Evolutionary conservation across 2,888 invertebrate species (phyloP).

Genomic region (Ctena decussata): DNA sequence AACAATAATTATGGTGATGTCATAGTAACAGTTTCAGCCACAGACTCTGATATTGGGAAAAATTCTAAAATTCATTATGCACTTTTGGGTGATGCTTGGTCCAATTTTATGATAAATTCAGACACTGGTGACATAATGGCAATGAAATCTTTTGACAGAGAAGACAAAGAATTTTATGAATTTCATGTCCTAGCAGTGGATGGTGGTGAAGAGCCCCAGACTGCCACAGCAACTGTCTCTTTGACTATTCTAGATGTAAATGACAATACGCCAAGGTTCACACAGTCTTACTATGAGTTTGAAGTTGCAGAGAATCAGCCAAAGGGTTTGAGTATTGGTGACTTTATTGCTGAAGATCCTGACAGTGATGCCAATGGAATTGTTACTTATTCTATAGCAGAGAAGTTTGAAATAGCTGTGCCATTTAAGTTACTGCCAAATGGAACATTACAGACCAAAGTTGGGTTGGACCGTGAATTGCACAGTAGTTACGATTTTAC

Average conservation of each 20-base stretch:
- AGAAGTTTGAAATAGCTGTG: slow-evolving; percentile 43
- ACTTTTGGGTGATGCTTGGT: slow-evolving; percentile 68
- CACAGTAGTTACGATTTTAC: slow-evolving; percentile 72
- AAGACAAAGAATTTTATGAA: slow-evolving; percentile 66
- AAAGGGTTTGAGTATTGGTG: slow-evolving; percentile 65
- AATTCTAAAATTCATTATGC: slow-evolving; percentile 75
- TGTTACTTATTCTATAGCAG: slow-evolving; percentile 66
- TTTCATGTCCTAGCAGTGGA: slow-evolving; percentile 78
- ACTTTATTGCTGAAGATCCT: slow-evolving; percentile 72
- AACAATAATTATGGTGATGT: slow-evolving; percentile 78
- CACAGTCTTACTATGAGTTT: slow-evolving; percentile 69
- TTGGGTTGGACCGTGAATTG: slow-evolving; percentile 75
- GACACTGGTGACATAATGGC: slow-evolving; percentile 73
- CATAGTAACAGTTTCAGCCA: slow-evolving; percentile 77
- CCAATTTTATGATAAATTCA: slow-evolving; percentile 71
- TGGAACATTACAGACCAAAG: slow-evolving; percentile 73
- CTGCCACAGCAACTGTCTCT: slow-evolving; percentile 70
- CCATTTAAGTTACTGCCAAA: slow-evolving; percentile 75
- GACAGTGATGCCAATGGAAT: slow-evolving; percentile 76
- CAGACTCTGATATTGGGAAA: slow-evolving; percentile 75
- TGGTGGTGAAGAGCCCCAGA: slow-evolving; percentile 70
- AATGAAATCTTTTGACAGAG: slow-evolving; percentile 76
- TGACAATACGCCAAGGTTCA: slow-evolving; percentile 78
- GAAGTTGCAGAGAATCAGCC: slow-evolving; percentile 72
- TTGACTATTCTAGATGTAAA: slow-evolving; percentile 76